Conservation (phyloP, 2,888 invertebrate genomes). For the Sarcophaga subvicina region DNA sequence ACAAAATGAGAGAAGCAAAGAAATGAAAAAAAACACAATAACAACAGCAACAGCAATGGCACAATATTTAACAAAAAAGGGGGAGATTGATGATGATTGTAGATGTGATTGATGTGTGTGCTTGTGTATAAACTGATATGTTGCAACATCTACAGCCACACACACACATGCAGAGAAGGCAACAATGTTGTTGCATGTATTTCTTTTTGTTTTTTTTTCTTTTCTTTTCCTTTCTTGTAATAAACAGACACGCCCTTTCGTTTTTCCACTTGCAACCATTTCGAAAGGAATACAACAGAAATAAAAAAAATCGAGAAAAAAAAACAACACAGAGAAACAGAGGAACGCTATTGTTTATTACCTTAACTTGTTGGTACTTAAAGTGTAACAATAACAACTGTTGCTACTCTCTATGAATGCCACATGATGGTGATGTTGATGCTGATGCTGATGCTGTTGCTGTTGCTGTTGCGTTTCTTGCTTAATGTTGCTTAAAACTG, state of each 20-base stretch:
- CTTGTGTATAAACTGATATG: neutral
- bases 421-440: slow-evolving; percentile 32
- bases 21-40: neutral
- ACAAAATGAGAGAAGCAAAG: neutral
- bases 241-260: slow-evolving; percentile 66
- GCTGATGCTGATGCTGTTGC: slow-evolving; percentile 29
- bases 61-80: neutral
- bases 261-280: slow-evolving; percentile 23
- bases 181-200: neutral
- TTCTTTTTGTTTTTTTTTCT: neutral
- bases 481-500: slow-evolving; percentile 21
- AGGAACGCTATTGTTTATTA: neutral
- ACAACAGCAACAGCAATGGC: neutral
- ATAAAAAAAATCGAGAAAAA: neutral
- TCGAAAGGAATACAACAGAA: slow-evolving; percentile 6
- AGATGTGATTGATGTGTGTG: neutral
- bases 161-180: neutral
- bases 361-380: slow-evolving; percentile 69
- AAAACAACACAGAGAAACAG: no score
- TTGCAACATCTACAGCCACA: neutral
- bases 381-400: slow-evolving; percentile 70
- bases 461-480: slow-evolving; percentile 12
- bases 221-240: slow-evolving; percentile 25
- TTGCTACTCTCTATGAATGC: slow-evolving; percentile 60
- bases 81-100: slow-evolving; percentile 1